Percentiles rank a stretch among this genome's conserved stretches.
phyloP scores from a whole-genome alignment of 2,888 invertebrate species.

The Anodontia alba region DNA sequence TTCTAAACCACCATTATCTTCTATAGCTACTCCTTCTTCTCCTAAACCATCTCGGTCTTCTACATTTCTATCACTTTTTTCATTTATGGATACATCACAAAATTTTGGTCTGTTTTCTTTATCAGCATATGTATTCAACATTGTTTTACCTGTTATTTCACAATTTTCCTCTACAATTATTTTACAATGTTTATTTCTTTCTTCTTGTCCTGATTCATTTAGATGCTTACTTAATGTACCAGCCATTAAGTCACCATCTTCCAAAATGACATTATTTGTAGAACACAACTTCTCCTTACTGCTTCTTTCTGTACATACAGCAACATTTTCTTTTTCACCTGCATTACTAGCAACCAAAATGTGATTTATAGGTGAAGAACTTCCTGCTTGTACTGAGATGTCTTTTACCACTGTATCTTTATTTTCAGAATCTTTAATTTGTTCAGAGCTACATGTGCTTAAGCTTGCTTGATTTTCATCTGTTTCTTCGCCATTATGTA shows the following conservation, averaged over 20 bases:
- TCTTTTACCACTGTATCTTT: too few relatives aligned
- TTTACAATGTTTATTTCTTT: too few relatives aligned
- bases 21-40: neutral
- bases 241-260: neutral
- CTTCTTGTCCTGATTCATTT: neutral
- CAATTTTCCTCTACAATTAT: neutral
- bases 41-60: neutral
- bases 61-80: slow-evolving; percentile 10
- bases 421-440: too few relatives aligned
- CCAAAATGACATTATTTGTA: neutral
- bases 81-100: too few relatives aligned
- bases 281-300: neutral
- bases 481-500: neutral
- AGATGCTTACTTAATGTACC: neutral
- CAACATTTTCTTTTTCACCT: too few relatives aligned
- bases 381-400: too few relatives aligned
- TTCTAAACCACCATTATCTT: neutral
- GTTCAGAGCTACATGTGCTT: too few relatives aligned
- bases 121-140: too few relatives aligned
- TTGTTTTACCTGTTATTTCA: neutral
- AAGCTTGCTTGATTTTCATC: too few relatives aligned
- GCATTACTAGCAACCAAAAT: too few relatives aligned
- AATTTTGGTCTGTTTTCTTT: too few relatives aligned
- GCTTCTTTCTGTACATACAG: neutral
- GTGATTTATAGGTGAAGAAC: too few relatives aligned